Evolutionary conservation across 2,888 invertebrate species (phyloP), one percentile per base, ranked within the genome.

Genomic region (Clusia tigrina): DNA sequence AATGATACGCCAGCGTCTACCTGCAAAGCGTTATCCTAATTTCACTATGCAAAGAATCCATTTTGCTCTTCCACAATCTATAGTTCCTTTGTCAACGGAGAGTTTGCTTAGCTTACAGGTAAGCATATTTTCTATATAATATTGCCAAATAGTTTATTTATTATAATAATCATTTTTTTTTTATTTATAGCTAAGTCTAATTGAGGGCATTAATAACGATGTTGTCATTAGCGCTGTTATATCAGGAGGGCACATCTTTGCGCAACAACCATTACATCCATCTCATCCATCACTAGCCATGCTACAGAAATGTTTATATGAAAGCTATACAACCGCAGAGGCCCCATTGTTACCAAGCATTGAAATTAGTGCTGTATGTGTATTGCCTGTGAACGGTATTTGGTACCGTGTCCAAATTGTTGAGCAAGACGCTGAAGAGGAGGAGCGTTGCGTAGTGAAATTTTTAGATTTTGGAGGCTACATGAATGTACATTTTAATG

Each of bases 401-500:
- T 98, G 98, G 98, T 95, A 92, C 85, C 89, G 96, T 71, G 94
- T 93, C 15, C 91, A 93, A 85, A 90, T 96, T 58, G 87, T 92
- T 65, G 88, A 90, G 74, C 88, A 89, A 48, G 80, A 81, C 67
- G 22, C 63, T 38, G 79, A 78, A n/a, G 74, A 78, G 32, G 71
- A 72, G 60, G 73, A 78, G 63, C 76, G 78, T 26, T 92, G 93
- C 72, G 88, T 94, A 69, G 90, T 97, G 62, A 92, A 92, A 84
- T 91, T 95, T 81, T 90, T 98, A 57, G 99, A 99, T 86, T 95
- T 95, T 77, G 99, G 99, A 55, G 98, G 98, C 57, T 98, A 93
- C 83, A 89, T 91, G 77, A 88, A 88, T 64, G 88, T 96, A 60
- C 89, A 90, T 73, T 90, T 91, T 71, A 86, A 88, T 61, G 88